These are phyloP conservation scores for Ornithoptera priamus DNA, from an alignment of 2,888 invertebrate species.

Conservation along the genomic window DNA sequence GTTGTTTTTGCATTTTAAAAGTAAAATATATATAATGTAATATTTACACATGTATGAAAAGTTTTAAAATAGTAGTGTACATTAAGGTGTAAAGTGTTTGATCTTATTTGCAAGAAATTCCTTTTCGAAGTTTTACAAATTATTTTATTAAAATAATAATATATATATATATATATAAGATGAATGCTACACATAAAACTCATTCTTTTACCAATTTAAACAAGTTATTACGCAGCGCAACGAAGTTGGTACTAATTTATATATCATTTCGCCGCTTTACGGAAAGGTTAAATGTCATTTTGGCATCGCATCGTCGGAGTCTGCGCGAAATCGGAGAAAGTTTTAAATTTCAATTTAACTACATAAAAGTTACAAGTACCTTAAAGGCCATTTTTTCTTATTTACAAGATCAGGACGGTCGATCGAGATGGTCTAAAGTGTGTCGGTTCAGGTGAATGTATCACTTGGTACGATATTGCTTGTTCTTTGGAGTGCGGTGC, in stretches of 20 bases:
- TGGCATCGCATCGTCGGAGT: constrained; percentile 14
- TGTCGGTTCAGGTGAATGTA: constrained; percentile 35
- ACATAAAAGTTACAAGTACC: background rate
- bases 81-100: background rate
- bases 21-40: background rate
- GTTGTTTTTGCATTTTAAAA: constrained; percentile 3
- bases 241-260: constrained; percentile 5
- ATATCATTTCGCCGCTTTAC: constrained; percentile 9
- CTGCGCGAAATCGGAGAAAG: constrained; percentile 20
- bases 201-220: background rate
- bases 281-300: constrained; percentile 23
- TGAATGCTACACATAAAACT: background rate
- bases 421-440: constrained; percentile 30
- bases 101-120: background rate
- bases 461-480: constrained; percentile 44
- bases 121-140: background rate
- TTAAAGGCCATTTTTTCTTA: constrained; percentile 9
- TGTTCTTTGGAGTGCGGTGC: constrained; percentile 40
- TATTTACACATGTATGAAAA: no score
- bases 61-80: background rate
- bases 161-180: background rate
- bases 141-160: background rate
- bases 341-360: constrained; percentile 10
- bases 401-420: constrained; percentile 5
- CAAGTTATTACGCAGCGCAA: constrained; percentile 3